Evolutionary conservation across 2,113 vertebrate genomes (phyloP), one percentile per base, ranked within the genome.

Genomic region (Etheostoma cragini): DNA sequence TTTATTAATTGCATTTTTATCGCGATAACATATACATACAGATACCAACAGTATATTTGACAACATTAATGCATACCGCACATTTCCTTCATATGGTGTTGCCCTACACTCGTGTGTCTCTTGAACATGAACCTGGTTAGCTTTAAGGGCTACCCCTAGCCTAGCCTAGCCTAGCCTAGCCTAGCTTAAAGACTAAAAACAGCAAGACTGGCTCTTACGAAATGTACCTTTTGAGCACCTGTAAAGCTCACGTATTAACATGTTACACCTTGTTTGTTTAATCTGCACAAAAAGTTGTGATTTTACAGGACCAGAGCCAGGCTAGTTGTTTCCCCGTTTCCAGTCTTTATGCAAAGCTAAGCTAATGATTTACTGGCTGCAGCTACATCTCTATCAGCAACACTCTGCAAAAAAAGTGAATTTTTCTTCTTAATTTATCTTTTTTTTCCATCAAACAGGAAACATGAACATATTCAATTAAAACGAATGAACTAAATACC

Each of bases 121-220:
- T 66, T 57, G 35, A 50, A 69, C 62, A 35, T 72, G 4, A 72
- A 50, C 11, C 38, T 47, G 8, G 49, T 24, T 60, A 57, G 38
- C 52, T 57, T 42, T 10, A 42, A 42, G 38, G 35, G 35, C 8
- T 38, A 38, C 8, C 35, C 35, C 35, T 38, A 38, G 8, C 35
- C 26, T 26, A 26, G 26, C 35, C 35, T 22, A 26, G 26, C 35
- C 35, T 22, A 49, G 30, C 33, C 3, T 22, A 49, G 45, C 33
- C 8, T 45, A 21, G 46, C 33, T 15, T 72, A 19, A 71, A 68
- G 50, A 64, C 35, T 19, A 60, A 10, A 46, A 45, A 69, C 52
- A 45, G 33, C 6, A 15, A 8, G 50, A 3, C 38, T 17, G 13
- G 8, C 11, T 63, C 24, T 24, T 26, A 26, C 24, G 14, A 35